These are phyloP conservation scores for Saccostrea echinata DNA, from an alignment of 1,140 invertebrate genomes.

Conservation along the genomic window DNA sequence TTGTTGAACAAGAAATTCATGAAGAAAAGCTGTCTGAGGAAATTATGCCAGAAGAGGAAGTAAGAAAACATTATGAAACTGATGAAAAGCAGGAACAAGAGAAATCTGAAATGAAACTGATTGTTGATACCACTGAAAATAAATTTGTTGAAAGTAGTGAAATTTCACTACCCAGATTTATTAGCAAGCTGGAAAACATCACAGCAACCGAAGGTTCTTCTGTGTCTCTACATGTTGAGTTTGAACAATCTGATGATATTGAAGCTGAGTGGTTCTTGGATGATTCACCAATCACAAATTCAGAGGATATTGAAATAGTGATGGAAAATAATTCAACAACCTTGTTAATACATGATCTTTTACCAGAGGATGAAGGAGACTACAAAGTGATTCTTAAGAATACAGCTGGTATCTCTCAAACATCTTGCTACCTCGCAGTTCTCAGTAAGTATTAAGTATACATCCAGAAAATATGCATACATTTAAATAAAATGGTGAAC, in stretches of 20 bases:
- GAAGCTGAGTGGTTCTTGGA: constrained; percentile 95
- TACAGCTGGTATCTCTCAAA: constrained; percentile 69
- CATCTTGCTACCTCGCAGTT: constrained; percentile 75
- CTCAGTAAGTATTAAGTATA: constrained; percentile 69
- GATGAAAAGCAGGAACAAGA: constrained; percentile 46
- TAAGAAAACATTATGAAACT: constrained; percentile 13
- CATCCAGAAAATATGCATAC: not conserved
- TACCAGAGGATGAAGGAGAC: constrained; percentile 75
- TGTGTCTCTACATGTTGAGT: constrained; percentile 82
- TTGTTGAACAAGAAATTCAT: constrained; percentile 40
- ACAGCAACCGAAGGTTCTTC: constrained; percentile 63
- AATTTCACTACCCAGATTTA: constrained; percentile 63
- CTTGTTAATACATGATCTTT: constrained; percentile 73
- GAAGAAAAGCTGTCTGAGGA: constrained; percentile 44
- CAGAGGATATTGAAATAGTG: constrained; percentile 65
- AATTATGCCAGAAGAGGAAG: not conserved
- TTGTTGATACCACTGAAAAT: constrained; percentile 16
- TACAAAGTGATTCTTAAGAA: constrained; percentile 75
- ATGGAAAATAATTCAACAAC: constrained; percentile 68
- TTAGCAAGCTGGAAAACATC: constrained; percentile 64
- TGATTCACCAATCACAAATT: constrained; percentile 80
- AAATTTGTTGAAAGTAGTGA: constrained; percentile 41
- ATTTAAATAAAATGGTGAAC: not conserved
- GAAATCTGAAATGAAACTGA: constrained; percentile 41
- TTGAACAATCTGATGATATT: constrained; percentile 94